Conservation (phyloP, 2,113 vertebrate genomes). For the Romanogobio albipinnatus region DNA sequence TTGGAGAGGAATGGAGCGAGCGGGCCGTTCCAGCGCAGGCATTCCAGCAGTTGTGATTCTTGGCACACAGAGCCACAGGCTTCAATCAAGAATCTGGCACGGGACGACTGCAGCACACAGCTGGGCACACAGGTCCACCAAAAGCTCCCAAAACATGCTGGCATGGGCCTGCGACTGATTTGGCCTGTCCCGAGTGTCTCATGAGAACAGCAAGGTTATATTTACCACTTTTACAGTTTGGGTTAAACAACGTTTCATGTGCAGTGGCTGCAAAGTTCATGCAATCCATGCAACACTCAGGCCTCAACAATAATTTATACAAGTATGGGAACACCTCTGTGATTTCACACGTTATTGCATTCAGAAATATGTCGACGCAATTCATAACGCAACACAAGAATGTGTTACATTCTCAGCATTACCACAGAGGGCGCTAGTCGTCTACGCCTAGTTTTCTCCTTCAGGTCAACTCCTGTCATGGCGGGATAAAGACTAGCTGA, state of each 20-base stretch:
- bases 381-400: neutral
- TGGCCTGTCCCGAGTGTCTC: slow-evolving; percentile 6
- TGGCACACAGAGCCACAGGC: slow-evolving; percentile 40
- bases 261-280: slow-evolving; percentile 6
- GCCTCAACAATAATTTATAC: neutral
- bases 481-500: neutral
- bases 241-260: neutral
- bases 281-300: neutral
- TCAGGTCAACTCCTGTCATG: neutral
- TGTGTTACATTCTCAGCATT: neutral
- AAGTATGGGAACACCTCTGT: slow-evolving; percentile 19
- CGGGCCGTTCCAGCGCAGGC: slow-evolving; percentile 39
- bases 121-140: slow-evolving; percentile 48
- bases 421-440: neutral
- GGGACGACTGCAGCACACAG: slow-evolving; percentile 41
- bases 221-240: neutral
- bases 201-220: neutral
- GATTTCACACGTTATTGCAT: neutral
- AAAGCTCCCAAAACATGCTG: slow-evolving; percentile 45
- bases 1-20: slow-evolving; percentile 54
- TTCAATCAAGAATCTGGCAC: slow-evolving; percentile 59
- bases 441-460: neutral
- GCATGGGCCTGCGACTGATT: slow-evolving; percentile 36
- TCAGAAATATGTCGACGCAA: neutral
- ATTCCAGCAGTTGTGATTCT: slow-evolving; percentile 61